A percentile compares a stretch with the other conserved stretches of the same genome.
These are phyloP conservation scores for Palythoa heliodiscus DNA, from an alignment of 92 coral and sea anemone species.

Conservation along the genomic window DNA sequence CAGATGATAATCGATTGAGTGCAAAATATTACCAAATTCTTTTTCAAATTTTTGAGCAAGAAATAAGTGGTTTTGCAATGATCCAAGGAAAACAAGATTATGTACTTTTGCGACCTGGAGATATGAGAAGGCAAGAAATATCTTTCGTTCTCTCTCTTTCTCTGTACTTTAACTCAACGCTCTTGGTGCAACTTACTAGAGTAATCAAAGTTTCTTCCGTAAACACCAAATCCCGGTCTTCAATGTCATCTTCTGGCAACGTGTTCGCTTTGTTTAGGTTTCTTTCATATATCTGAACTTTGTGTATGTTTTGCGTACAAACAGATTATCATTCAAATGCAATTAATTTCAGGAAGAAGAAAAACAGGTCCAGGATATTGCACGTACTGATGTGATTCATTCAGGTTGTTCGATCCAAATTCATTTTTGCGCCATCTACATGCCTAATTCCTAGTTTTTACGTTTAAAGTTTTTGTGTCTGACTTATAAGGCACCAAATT, in stretches of 20 bases:
- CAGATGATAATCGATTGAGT: slow-evolving; percentile 54
- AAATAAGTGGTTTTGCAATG: slow-evolving; percentile 49
- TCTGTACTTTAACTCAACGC: slow-evolving; percentile 17
- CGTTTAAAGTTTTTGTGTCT: background rate
- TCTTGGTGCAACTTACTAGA: background rate
- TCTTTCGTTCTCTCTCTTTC: slow-evolving; percentile 1
- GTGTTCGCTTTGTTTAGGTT: slow-evolving; percentile 78
- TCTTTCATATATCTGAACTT: slow-evolving; percentile 60
- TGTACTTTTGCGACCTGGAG: slow-evolving; percentile 66
- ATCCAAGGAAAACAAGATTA: slow-evolving; percentile 51
- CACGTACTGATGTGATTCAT: background rate
- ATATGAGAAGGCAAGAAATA: slow-evolving; percentile 52
- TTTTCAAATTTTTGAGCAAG: slow-evolving; percentile 66
- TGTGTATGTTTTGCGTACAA: slow-evolving; percentile 72
- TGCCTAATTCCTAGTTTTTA: background rate
- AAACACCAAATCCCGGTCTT: slow-evolving; percentile 56
- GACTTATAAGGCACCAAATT: background rate
- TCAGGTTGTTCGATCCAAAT: background rate
- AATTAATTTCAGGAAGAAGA: slow-evolving; percentile 63
- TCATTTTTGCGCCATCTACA: background rate
- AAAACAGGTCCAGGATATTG: slow-evolving; percentile 33
- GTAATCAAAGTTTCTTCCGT: slow-evolving; percentile 32
- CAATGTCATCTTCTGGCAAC: slow-evolving; percentile 59
- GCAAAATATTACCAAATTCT: slow-evolving; percentile 58
- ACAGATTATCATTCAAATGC: slow-evolving; percentile 78